Evolutionary conservation across 2,797 vertebrate genomes (phyloP).

Genomic region (Epinephelus awoara): DNA sequence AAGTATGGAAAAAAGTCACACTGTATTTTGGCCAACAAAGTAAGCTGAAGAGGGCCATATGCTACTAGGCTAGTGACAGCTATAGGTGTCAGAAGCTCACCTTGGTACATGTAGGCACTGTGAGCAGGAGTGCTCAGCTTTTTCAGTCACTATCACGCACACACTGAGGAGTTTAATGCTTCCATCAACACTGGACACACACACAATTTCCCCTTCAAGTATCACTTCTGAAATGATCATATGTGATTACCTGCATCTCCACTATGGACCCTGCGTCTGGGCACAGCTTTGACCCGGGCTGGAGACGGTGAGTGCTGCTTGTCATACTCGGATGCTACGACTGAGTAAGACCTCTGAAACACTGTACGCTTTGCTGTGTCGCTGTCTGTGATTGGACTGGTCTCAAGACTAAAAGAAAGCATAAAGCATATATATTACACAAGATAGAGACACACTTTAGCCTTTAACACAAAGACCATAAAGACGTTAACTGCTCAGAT

Average conservation of each 20-base stretch:
- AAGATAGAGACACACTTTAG: background rate
- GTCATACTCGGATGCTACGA: conserved; percentile 99
- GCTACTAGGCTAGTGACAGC: too few relatives aligned
- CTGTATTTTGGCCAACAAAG: too few relatives aligned
- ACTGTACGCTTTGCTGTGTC: conserved; percentile 97
- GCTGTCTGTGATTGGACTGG: conserved; percentile 98
- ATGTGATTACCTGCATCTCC: conserved; percentile 93
- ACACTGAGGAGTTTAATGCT: too few relatives aligned
- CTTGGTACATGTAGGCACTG: too few relatives aligned
- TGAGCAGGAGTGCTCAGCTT: too few relatives aligned
- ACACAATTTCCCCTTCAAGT: too few relatives aligned
- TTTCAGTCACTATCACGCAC: too few relatives aligned
- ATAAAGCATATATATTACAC: background rate
- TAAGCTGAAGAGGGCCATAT: too few relatives aligned
- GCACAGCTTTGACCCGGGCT: conserved; percentile 97
- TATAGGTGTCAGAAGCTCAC: too few relatives aligned
- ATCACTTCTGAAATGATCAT: background rate
- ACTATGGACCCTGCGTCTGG: conserved; percentile 97
- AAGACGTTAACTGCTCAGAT: background rate
- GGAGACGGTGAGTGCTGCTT: conserved; percentile 97
- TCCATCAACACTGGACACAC: too few relatives aligned
- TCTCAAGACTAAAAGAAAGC: conserved; percentile 90
- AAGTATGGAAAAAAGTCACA: too few relatives aligned
- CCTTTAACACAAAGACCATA: background rate
- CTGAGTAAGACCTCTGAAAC: conserved; percentile 98